Evolutionary conservation across 2,888 invertebrate genomes (phyloP).

Genomic region (Heliconius ismenius): DNA sequence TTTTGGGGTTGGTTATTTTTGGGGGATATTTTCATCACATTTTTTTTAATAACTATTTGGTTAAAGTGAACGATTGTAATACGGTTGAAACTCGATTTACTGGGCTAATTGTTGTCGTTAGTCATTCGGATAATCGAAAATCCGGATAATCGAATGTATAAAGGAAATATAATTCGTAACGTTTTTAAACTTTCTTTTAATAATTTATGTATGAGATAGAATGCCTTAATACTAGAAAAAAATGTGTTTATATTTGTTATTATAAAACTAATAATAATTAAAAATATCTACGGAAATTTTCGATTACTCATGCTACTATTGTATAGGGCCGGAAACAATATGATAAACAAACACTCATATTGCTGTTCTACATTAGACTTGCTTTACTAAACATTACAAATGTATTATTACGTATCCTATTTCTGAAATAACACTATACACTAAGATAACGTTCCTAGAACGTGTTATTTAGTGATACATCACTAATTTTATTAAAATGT

Average conservation of each 20-base stretch:
- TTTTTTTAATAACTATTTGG: background rate
- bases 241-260: too few relatives aligned
- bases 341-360: constrained; percentile 16
- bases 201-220: background rate
- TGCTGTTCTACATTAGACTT: background rate
- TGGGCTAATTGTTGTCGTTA: too few relatives aligned
- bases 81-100: background rate
- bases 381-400: background rate
- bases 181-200: background rate
- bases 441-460: too few relatives aligned
- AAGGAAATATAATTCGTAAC: too few relatives aligned
- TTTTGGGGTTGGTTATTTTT: background rate
- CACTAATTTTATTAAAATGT: too few relatives aligned
- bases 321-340: constrained; percentile 8
- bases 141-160: too few relatives aligned
- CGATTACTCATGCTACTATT: constrained; percentile 2
- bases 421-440: too few relatives aligned
- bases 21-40: background rate
- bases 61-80: background rate
- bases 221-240: background rate
- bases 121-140: too few relatives aligned
- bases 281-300: background rate
- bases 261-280: background rate
- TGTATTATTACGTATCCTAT: background rate
- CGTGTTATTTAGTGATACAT: too few relatives aligned